A percentile compares a stretch with the other conserved stretches of the same genome.
These are phyloP conservation scores for Intellagama lesueurii DNA, from an alignment of 2,797 vertebrate genomes.

Conservation along the genomic window DNA sequence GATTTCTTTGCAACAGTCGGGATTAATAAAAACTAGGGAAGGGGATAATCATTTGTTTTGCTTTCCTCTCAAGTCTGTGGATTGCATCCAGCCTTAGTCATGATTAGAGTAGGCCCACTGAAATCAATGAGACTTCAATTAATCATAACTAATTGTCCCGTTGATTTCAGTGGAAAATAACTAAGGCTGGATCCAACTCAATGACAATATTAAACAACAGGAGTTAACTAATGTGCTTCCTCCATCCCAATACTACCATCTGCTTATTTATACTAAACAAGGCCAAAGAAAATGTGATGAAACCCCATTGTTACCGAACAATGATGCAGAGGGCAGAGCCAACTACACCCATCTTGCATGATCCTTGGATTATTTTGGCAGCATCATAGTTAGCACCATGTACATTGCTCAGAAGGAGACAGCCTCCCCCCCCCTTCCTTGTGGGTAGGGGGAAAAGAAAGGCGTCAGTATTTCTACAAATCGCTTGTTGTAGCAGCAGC, in stretches of 20 bases:
- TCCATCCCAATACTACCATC: background rate
- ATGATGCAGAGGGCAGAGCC: background rate
- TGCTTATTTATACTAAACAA: background rate
- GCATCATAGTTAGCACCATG: background rate
- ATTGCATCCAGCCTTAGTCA: background rate
- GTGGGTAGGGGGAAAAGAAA: too few species aligned
- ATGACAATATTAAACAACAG: background rate
- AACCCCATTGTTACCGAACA: background rate
- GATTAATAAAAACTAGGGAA: background rate
- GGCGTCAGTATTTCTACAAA: too few species aligned
- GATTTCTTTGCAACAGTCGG: background rate
- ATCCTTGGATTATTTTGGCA: background rate
- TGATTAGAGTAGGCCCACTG: background rate
- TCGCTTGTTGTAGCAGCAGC: too few species aligned
- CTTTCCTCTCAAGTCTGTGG: background rate
- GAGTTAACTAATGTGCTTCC: background rate
- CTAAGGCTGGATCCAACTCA: background rate
- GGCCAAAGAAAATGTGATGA: background rate
- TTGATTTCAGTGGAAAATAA: background rate
- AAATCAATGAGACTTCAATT: background rate
- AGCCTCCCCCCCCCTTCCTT: background rate
- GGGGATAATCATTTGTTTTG: background rate
- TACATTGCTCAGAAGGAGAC: background rate
- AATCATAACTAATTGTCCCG: background rate
- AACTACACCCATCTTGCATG: background rate